Evolutionary conservation across 2,888 invertebrate species (phyloP).

Genomic region (Drosophila gaucha): DNA sequence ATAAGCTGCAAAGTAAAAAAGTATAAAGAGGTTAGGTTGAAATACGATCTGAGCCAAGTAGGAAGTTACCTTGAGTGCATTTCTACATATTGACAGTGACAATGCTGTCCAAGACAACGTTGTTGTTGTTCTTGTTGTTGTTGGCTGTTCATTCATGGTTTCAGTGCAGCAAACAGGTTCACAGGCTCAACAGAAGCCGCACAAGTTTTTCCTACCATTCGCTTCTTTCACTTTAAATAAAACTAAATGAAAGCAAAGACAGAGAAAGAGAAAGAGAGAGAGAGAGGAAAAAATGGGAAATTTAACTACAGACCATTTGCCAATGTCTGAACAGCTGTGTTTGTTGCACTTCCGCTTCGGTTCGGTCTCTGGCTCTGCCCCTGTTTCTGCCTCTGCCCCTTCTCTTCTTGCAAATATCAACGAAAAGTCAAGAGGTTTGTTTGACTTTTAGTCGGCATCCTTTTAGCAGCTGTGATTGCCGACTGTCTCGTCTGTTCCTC

Average conservation of each 20-base stretch:
- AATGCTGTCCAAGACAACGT: slow-evolving; percentile 55
- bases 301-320: slow-evolving; percentile 44
- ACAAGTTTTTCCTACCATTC: slow-evolving; percentile 57
- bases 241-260: slow-evolving; percentile 22
- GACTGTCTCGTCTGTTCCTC: background rate
- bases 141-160: slow-evolving; percentile 73
- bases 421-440: slow-evolving; percentile 63
- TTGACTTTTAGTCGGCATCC: slow-evolving; percentile 59
- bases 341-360: slow-evolving; percentile 66
- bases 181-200: slow-evolving; percentile 79
- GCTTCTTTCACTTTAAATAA: slow-evolving; percentile 29
- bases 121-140: slow-evolving; percentile 29
- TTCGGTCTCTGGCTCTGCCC: background rate
- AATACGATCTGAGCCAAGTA: slow-evolving; percentile 70
- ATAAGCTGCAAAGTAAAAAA: slow-evolving; percentile 63
- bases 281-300: slow-evolving; percentile 10
- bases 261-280: background rate
- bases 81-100: slow-evolving; percentile 76
- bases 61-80: slow-evolving; percentile 84
- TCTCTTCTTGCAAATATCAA: slow-evolving; percentile 60
- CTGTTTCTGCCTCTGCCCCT: background rate
- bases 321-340: slow-evolving; percentile 60
- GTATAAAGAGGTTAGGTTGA: slow-evolving; percentile 73
- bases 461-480: slow-evolving; percentile 65
- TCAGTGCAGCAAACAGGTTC: slow-evolving; percentile 72